A percentile compares a stretch with the other conserved stretches of the same genome.
These are phyloP conservation scores for Beaufortia kweichowensis DNA, from an alignment of 2,113 vertebrate genomes.

Conservation along the genomic window DNA sequence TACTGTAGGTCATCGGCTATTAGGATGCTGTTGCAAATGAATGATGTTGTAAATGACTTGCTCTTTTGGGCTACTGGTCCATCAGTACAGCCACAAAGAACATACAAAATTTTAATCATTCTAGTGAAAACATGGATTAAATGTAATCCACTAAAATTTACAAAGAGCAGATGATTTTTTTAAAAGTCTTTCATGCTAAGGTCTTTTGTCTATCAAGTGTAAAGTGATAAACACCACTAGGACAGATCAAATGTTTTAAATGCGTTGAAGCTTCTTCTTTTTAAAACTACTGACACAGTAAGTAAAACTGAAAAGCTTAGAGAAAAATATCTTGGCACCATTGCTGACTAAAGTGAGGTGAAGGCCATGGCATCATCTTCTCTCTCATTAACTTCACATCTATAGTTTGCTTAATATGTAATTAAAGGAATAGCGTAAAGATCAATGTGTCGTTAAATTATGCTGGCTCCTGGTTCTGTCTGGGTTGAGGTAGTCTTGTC, in stretches of 20 bases:
- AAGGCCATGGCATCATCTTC: slow-evolving; percentile 46
- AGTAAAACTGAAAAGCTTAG: slow-evolving; percentile 45
- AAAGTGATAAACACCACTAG: slow-evolving; percentile 13
- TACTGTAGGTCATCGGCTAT: neutral
- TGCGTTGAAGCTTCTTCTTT: slow-evolving; percentile 49
- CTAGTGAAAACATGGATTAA: neutral
- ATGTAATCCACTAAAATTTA: neutral
- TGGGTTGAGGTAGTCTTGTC: slow-evolving; percentile 57
- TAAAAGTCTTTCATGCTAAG: neutral
- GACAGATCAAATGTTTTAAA: slow-evolving; percentile 16
- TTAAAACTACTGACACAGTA: slow-evolving; percentile 50
- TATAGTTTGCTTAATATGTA: slow-evolving; percentile 65
- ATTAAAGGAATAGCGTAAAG: slow-evolving; percentile 64
- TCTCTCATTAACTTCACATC: slow-evolving; percentile 62
- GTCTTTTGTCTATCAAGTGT: slow-evolving; percentile 13
- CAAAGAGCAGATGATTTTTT: neutral
- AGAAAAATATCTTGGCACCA: slow-evolving; percentile 50
- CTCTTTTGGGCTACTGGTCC: too few relatives aligned
- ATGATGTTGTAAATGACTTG: neutral
- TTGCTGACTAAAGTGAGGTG: slow-evolving; percentile 59
- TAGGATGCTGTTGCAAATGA: neutral
- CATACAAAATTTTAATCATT: neutral
- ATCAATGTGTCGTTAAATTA: slow-evolving; percentile 69
- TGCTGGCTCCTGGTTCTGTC: slow-evolving; percentile 58
- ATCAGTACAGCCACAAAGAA: neutral